phyloP scores from a whole-genome alignment of 2,113 vertebrate species.

The Tetrax tetrax region DNA sequence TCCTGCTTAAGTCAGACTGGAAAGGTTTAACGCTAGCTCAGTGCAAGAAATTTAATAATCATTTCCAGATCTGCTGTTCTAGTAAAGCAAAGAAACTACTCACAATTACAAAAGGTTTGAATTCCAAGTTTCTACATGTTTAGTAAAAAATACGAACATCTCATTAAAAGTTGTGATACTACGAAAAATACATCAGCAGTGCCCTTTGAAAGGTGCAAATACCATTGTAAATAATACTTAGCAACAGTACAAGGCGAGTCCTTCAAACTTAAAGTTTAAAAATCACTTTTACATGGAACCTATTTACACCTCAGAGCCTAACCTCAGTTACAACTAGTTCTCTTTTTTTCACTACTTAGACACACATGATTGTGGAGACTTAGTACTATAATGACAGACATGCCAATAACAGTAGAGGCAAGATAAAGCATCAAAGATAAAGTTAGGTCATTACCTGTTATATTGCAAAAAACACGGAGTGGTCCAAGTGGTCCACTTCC shows the following conservation, averaged over 20 bases:
- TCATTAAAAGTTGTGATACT: neutral
- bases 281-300: neutral
- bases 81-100: neutral
- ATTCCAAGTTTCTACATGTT: neutral
- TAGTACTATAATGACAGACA: neutral
- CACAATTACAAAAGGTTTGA: neutral
- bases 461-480: conserved; percentile 90
- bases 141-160: neutral
- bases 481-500: conserved; percentile 91
- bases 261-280: neutral
- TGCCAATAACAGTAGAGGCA: neutral
- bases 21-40: neutral
- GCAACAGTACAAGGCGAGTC: neutral
- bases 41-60: neutral
- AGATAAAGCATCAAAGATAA: neutral
- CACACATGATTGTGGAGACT: neutral
- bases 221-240: neutral
- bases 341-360: neutral
- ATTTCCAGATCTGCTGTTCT: neutral
- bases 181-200: neutral
- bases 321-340: neutral
- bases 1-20: neutral
- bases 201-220: neutral
- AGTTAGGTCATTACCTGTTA: conserved; percentile 84
- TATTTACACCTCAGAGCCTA: neutral